Base-by-base conservation (phyloP, 1,140 invertebrate genomes). In the Rhopalosiphum maidis region DNA sequence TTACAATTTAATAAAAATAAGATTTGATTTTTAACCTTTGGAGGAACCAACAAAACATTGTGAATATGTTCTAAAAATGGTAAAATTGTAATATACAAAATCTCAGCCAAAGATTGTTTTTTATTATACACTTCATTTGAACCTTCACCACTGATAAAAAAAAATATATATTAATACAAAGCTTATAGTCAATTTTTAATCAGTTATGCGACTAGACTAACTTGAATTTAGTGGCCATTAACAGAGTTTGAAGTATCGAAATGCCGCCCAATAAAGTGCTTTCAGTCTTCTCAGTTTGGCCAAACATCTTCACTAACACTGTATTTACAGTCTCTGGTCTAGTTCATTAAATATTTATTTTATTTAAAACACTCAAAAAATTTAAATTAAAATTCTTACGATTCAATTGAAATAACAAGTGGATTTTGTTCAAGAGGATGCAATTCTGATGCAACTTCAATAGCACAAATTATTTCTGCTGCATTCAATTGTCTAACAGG, bases 401-500 rank as follows among this genome's bases (percentile, higher is more conserved):
- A 93, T 93, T 93, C 91, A 86, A 93, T 93, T 93, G 82, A 85
- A 41, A 21, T n/a, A 85, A 93, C 82, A 93, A 93, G 91, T 41
- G 91, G 91, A 54, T 93, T 93, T 86, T 85, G 48, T 55, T 93
- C 91, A 51, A 93, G 37, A 51, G 91, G 82, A 54, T 93, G 82
- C 37, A 93, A 41, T 15, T 93, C 91, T 43, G 91, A 93, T 55
- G 91, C 68, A 54, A 96, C 97, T 97, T 93, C 91, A 85, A 93
- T 93, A 93, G 91, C 68, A 93, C 91, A 93, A 94, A 98, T 96
- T 95, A 98, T 96, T 95, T 98, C 97, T 94, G 97, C 96, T 95
- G 97, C 97, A 96, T 98, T 98, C 94, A 96, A 96, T 95, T 98
- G 98, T 95, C 97, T 96, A 94, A 97, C 96, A 94, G 96, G 96